phyloP scores from a whole-genome alignment of 2,888 invertebrate genomes.

The Dasysyrphus tricinctus region DNA sequence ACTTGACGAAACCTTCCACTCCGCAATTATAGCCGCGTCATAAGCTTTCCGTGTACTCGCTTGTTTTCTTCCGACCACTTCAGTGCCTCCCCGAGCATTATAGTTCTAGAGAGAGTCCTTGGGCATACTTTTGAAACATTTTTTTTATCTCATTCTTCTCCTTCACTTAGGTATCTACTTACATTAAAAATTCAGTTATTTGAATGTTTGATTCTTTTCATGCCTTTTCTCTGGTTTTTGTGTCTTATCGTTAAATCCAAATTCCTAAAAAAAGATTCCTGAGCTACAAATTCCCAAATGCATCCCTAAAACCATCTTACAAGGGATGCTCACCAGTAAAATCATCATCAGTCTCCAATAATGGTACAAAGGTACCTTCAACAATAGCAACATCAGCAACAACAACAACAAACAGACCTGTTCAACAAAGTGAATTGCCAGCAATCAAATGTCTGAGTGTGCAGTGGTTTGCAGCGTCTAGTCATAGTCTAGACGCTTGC shows the following conservation, averaged over 20 bases:
- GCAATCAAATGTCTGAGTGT: constrained; percentile 76
- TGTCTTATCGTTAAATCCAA: not conserved
- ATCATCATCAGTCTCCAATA: not conserved
- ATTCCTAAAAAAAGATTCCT: not conserved
- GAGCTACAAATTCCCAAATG: constrained; percentile 36
- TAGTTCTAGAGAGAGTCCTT: no score
- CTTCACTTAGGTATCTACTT: no score
- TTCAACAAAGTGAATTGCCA: constrained; percentile 75
- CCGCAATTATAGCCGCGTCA: no score
- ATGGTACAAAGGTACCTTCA: not conserved
- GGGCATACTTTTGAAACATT: no score
- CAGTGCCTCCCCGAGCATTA: no score
- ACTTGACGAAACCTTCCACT: no score
- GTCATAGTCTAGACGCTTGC: constrained; percentile 78
- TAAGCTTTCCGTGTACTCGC: no score
- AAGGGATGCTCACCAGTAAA: constrained; percentile 46
- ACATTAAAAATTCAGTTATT: no score
- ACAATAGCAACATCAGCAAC: constrained; percentile 37
- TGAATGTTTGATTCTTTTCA: no score
- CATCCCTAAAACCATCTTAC: constrained; percentile 50
- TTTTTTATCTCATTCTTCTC: no score
- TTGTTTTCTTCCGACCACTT: no score
- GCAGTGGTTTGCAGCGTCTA: constrained; percentile 78
- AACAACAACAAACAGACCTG: constrained; percentile 16
- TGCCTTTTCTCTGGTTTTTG: not conserved